A percentile compares a stretch with the other conserved stretches of the same genome.
These are phyloP conservation scores for Acanthaster planci DNA, from an alignment of 35 echinoderm and acorn worm genomes.

Conservation along the genomic window DNA sequence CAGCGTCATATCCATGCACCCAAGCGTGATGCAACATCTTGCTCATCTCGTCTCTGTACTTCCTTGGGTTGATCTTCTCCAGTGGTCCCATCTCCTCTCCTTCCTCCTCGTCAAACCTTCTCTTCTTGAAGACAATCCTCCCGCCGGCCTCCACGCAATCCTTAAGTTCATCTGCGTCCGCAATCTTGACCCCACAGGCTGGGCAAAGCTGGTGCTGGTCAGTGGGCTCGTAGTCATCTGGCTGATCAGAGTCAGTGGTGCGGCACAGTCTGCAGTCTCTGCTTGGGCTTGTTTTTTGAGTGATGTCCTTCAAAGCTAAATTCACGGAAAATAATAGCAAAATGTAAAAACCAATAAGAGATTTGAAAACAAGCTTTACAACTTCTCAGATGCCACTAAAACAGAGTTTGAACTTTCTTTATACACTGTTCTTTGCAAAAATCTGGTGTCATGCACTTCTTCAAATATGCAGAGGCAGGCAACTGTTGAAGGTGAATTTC, in stretches of 20 bases:
- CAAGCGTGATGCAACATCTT: not conserved
- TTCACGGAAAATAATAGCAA: not conserved
- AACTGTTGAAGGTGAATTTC: too few species aligned
- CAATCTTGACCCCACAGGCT: not conserved
- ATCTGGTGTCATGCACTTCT: too few species aligned
- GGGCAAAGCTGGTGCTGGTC: not conserved
- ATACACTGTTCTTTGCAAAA: too few species aligned
- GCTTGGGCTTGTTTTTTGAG: not conserved
- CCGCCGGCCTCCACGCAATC: not conserved
- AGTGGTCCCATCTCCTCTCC: not conserved
- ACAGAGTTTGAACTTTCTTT: too few species aligned
- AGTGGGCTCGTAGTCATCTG: not conserved
- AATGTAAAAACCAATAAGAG: too few species aligned
- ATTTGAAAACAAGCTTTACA: too few species aligned
- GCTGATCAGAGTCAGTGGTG: not conserved
- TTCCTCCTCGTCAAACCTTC: not conserved
- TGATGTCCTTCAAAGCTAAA: not conserved
- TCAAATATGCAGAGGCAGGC: too few species aligned
- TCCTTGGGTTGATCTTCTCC: not conserved
- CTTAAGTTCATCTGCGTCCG: not conserved
- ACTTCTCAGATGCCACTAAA: too few species aligned
- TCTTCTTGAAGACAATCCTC: not conserved
- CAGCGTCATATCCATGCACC: not conserved
- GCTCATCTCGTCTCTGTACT: not conserved
- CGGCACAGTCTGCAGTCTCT: not conserved